phyloP scores from a whole-genome alignment of 2,113 vertebrate genomes.

The Fregetta grallaria region DNA sequence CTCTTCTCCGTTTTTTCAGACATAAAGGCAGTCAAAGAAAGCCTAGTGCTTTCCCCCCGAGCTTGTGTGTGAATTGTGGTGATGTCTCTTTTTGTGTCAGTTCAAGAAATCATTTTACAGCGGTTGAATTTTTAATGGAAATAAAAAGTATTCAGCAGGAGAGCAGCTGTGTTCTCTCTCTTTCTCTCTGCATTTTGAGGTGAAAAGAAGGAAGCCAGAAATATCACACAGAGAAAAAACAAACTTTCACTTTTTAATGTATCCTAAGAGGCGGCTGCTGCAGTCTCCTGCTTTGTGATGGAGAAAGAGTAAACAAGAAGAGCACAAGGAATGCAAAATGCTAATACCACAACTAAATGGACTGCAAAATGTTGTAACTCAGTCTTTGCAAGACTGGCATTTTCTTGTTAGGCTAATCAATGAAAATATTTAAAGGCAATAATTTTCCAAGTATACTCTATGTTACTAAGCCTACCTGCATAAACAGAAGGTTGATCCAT shows the following conservation, averaged over 20 bases:
- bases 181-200: neutral
- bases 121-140: constrained; percentile 32
- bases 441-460: neutral
- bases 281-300: neutral
- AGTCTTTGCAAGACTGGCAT: neutral
- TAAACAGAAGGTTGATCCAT: neutral
- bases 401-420: neutral
- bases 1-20: neutral
- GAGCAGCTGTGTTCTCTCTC: neutral
- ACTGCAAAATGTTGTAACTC: neutral
- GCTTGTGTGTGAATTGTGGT: neutral
- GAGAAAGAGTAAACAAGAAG: neutral
- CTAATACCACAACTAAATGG: neutral
- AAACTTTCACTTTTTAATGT: neutral
- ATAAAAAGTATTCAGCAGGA: neutral
- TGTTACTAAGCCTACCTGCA: neutral
- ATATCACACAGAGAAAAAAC: neutral
- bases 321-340: neutral
- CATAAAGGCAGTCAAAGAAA: neutral
- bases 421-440: neutral
- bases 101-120: constrained; percentile 22
- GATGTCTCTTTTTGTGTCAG: neutral
- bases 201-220: neutral
- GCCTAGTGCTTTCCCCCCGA: neutral
- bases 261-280: neutral